Base-by-base conservation (phyloP, 2,113 vertebrate species). In the Fulmarus glacialis region DNA sequence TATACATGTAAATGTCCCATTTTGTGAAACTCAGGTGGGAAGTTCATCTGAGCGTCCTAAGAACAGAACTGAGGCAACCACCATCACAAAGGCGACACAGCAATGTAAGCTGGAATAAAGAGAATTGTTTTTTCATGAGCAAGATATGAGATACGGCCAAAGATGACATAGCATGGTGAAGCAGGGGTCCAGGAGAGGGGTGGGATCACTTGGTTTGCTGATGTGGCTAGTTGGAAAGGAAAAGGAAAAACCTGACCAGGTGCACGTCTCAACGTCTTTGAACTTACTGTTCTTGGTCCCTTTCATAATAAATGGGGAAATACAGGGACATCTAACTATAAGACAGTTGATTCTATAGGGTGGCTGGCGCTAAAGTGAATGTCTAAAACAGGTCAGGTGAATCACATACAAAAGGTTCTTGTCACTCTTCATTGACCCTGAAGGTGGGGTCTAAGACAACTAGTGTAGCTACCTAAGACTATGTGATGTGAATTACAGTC, bases 1-100 rank as follows among this genome's bases (percentile, higher is more conserved):
- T 7, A 15, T 42, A 36, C 9, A 4, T 63, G 53, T 30, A 56
- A 43, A 59, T 0, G 0, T 17, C 24, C 15, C 26, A 36, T 9
- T 15, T 30, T 50, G 29, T 67, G 43, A 72, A 89, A 81, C 27
- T 81, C 7, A 4, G 12, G 8, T 84, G 18, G 18, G 29, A 72
- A 59, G 71, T 40, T 7, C 32, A 3, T 12, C 42, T 52, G 43
- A 48, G 34, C 30, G 19, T 63, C 58, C 67, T n/a, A 36, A 60
- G 72, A 68, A 32, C 19, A 77, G 43, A 59, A n/a, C 11, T 29
- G 59, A 48, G 45, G 27, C 36, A 87, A 30, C 2, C 5, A 23
- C 15, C 9, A 6, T 24, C 53, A 30, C 40, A 60, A 56, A 66
- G 13, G 34, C 7, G 8, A 43, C 36, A 17, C 21, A 83, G 43